Base-by-base conservation (phyloP, 2,113 vertebrate genomes). In the Plectropomus leopardus region DNA sequence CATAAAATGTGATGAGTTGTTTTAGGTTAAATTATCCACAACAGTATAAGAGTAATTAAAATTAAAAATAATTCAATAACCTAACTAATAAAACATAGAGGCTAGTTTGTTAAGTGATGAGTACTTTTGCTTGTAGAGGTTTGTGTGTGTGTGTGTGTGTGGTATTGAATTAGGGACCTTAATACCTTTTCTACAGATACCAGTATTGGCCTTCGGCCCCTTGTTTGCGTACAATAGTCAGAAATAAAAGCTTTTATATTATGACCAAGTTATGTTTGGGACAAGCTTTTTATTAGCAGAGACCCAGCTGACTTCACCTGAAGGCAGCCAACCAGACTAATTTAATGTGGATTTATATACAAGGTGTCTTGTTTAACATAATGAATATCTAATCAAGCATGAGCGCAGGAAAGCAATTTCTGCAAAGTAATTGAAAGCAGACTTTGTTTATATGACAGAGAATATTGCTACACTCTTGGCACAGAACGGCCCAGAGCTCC, bases 381-480 rank as follows among this genome's bases (percentile, higher is more conserved):
- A 95, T 95, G 91, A 95, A 95, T 93, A 93, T 95, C 94, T 94
- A 95, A 96, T 94, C 90, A 92, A 86, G 92, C 90, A 53, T 40
- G 90, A 94, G 95, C 88, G 81, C 83, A 84, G 71, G 63, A 87
- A 88, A 93, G 94, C 94, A 94, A 93, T 95, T 95, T 94, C 89
- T 89, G 90, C 40, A 88, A 83, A 93, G 91, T 96, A 93, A 96
- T 94, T 92, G 92, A 95, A 95, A 88, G 83, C 92, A 95, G 94
- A 85, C 85, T 93, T 88, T 93, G 94, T 92, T 95, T 90, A 93
- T 89, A 86, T 69, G 63, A 78, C 36, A 66, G 61, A 81, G 42
- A 67, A 47, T 51, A 73, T 76, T 68, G 71, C 40, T 44, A 50
- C 32, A 54, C 51, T 84, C 58, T 26, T 55, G 44, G 65, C 75